phyloP scores from a whole-genome alignment of 2,888 invertebrate species.

The Thymelicus lineola region DNA sequence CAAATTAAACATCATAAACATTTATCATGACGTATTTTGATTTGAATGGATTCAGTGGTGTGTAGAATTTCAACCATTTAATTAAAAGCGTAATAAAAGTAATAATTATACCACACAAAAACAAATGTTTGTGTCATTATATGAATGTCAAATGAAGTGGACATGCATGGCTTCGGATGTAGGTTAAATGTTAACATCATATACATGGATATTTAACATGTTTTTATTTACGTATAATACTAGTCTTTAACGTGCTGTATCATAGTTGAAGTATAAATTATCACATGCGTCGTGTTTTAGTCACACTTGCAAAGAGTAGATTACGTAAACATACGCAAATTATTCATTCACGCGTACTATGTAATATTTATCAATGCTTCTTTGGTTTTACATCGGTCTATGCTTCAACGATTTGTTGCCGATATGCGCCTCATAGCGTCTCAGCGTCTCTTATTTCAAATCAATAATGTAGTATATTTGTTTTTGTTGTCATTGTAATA shows the following conservation, averaged over 20 bases:
- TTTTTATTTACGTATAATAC: slow-evolving; percentile 5
- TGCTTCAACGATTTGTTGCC: slow-evolving; percentile 17
- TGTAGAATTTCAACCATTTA: slow-evolving; percentile 20
- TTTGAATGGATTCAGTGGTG: slow-evolving; percentile 9
- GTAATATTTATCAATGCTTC: slow-evolving; percentile 27
- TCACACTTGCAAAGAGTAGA: slow-evolving; percentile 5
- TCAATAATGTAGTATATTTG: slow-evolving; percentile 3
- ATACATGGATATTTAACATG: background rate
- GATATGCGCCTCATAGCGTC: background rate
- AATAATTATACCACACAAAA: slow-evolving; percentile 2
- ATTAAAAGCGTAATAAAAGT: slow-evolving; percentile 1
- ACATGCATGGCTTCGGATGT: slow-evolving; percentile 49
- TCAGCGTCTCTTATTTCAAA: slow-evolving; percentile 24
- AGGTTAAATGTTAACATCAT: slow-evolving; percentile 38
- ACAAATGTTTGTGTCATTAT: slow-evolving; percentile 18
- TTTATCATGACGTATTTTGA: background rate
- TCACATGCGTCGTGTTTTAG: background rate
- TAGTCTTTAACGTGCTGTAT: background rate
- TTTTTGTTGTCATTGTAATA: background rate
- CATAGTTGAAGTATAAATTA: background rate
- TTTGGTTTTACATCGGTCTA: background rate
- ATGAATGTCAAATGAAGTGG: slow-evolving; percentile 46
- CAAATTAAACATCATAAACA: background rate
- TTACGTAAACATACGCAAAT: slow-evolving; percentile 21
- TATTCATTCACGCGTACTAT: slow-evolving; percentile 23